Base-by-base conservation (phyloP, 2,888 invertebrate species). In the Scaptomyza reducta region DNA sequence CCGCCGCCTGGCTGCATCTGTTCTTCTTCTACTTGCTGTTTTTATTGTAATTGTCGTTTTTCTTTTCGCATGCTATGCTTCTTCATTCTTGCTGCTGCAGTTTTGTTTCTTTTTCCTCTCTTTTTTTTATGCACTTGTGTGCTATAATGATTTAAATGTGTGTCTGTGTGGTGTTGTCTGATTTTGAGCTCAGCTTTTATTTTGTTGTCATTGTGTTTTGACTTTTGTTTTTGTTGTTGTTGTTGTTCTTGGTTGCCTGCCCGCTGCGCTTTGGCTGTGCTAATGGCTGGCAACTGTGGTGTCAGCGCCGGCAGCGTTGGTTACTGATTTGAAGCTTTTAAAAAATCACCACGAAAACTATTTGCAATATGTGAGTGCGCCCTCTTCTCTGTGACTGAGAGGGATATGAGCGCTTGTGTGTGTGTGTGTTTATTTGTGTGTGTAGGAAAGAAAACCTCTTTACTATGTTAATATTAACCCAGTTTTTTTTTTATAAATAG, bases 101-200 rank as follows among this genome's bases (percentile, higher is more conserved):
- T 40, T 16, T 50, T 31, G 31, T 25, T 11, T 61, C 46, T 29
- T 33, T 55, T 55, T 31, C 35, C 56, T 18, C 42, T 25, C 13
- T 45, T 22, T 54, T 14, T 35, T 16, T 35, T 49, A 59, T 60
- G 55, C 62, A 62, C 54, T 64, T 67, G 57, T 60, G 60, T 62
- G 68, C 70, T 62, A 59, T 74, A 80, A 83, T 86, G 77, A 83
- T 79, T 79, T 59, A 56, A 60, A 68, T 60, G 63, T 79, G 67
- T 67, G 63, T 61, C 44, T 54, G 45, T 63, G 62, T 44, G 65
- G 64, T 44, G 73, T 64, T 70, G 76, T 79, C 82, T 75, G 78
- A 87, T 87, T 87, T 77, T 74, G 75, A 81, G 79, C 82, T 50
- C 63, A 83, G 77, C 85, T 87, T 81, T 83, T 75, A 59, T 70